Base-by-base conservation (phyloP, 2,113 vertebrate species). In the Hydrochoerus hydrochaeris region DNA sequence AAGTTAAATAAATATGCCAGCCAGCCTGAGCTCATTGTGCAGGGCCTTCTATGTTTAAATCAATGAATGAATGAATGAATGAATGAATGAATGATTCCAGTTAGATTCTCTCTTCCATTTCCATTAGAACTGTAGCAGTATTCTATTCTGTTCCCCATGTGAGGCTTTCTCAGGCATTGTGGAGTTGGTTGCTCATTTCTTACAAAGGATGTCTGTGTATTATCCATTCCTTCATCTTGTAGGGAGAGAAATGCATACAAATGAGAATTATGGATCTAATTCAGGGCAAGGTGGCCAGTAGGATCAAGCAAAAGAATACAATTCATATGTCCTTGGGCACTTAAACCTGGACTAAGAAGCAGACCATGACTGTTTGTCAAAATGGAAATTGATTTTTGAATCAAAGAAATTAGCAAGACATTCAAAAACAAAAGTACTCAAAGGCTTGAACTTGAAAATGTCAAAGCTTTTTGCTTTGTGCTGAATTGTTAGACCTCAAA, bases 341-440 rank as follows among this genome's bases (percentile, higher is more conserved):
- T 88, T 91, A 95, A 65, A 65, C 78, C 57, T 88, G 26, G 20
- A 84, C 93, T 93, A 91, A 89, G 93, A 97, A 97, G 62, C 52
- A 87, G 81, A 94, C 86, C 89, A 95, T 96, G 93, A 96, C 54
- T 78, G 49, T 96, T 92, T 84, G 80, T 97, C 91, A 96, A 96
- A 96, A 97, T 97, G 75, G 69, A 96, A 97, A 98, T 91, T 96
- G 94, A 98, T 96, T 97, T 97, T 96, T 75, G 35, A 97, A 94
- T 97, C 97, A 87, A 94, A 94, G 73, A 94, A 96, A 97, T 93
- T 92, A 94, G 49, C 60, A 54, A 95, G 67, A 91, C 58, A 75
- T 89, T 96, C 54, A 83, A 95, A 96, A 93, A 69, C 28, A 95
- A 41, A 82, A 96, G 32, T 91, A 62, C 82, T 78, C 32, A 58